Evolutionary conservation across 2,797 vertebrate genomes (phyloP), one percentile per base, ranked within the genome.

Genomic region (Spea hammondii): DNA sequence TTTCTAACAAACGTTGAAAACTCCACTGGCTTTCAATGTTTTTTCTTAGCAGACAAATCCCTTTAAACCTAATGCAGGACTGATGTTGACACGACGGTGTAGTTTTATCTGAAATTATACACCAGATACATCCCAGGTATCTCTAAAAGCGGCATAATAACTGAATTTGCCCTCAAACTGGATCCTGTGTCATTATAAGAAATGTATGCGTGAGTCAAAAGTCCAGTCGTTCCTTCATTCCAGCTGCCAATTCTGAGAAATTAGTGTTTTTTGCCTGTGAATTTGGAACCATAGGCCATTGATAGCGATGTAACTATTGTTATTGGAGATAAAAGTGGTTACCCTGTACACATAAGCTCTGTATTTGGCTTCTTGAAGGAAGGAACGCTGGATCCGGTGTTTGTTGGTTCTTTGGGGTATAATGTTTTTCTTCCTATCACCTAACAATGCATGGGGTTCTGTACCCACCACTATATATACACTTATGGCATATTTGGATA

Each of bases 121-220:
- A 32, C 32, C 32, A 32, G 32, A 32, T 1, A 32, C 32, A 3
- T 3, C 32, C 32, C 32, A 3, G 32, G 32, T 32, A 32, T 3
- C 2, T 32, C 32, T 32, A 32, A 32, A 32, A 32, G 32, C 32
- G 1, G 32, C 32, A 3, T 32, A 32, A 1, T 32, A 32, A 32
- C 2, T 32, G 32, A 32, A 67, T 32, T 72, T 73, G 9, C 6
- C 51, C 70, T 64, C 45, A 50, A 32, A 12, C 69, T 69, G 65
- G 32, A 68, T 67, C 45, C 79, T 77, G 68, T 59, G 71, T 72
- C 64, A 57, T 57, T n/a, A 11, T 55, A 65, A 46, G 65, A 69
- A 77, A 82, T 82, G 79, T 74, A 77, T 77, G 79, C 9, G 11
- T 5, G 9, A 46, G 32, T 65, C 10, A 17, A 45, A 65, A 3